Percentiles rank a stretch among this genome's conserved stretches.
Evolutionary conservation across 2,888 invertebrate genomes (phyloP).

Genomic region (Drosophila nigritarsus): DNA sequence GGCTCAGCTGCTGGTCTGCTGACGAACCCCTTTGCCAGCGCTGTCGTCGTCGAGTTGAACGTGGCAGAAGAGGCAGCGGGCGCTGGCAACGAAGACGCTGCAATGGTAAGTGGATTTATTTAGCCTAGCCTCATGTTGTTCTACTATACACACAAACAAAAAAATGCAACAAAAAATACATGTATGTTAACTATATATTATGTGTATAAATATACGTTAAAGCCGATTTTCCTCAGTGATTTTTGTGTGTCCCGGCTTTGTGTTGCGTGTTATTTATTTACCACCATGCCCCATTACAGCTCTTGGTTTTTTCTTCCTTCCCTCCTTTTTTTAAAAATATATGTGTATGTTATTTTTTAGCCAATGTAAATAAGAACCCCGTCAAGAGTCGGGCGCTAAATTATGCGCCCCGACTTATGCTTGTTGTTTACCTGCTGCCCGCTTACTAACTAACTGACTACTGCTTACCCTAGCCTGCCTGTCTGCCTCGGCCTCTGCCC

Average conservation of each 20-base stretch:
- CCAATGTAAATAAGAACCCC: constrained; percentile 72
- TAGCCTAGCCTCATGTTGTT: constrained; percentile 39
- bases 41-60: constrained; percentile 38
- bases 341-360: constrained; percentile 20
- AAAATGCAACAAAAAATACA: constrained; percentile 7
- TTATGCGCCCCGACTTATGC: constrained; percentile 49
- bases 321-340: constrained; percentile 5
- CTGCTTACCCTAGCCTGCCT: constrained; percentile 29
- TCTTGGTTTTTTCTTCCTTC: neutral
- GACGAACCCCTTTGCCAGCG: constrained; percentile 61
- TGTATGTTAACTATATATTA: neutral
- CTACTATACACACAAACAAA: constrained; percentile 33
- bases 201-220: constrained; percentile 41
- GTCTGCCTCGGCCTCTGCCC: constrained; percentile 25
- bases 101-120: constrained; percentile 76
- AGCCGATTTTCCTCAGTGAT: constrained; percentile 66
- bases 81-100: constrained; percentile 59
- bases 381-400: constrained; percentile 62
- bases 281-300: constrained; percentile 47
- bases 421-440: constrained; percentile 9
- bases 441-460: constrained; percentile 14
- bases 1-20: constrained; percentile 40
- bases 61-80: constrained; percentile 31
- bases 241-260: constrained; percentile 47
- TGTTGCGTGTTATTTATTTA: constrained; percentile 66